A percentile compares a stretch with the other conserved stretches of the same genome.
Conservation (phyloP, 1,140 invertebrate genomes). For the Pachypsylla venusta region DNA sequence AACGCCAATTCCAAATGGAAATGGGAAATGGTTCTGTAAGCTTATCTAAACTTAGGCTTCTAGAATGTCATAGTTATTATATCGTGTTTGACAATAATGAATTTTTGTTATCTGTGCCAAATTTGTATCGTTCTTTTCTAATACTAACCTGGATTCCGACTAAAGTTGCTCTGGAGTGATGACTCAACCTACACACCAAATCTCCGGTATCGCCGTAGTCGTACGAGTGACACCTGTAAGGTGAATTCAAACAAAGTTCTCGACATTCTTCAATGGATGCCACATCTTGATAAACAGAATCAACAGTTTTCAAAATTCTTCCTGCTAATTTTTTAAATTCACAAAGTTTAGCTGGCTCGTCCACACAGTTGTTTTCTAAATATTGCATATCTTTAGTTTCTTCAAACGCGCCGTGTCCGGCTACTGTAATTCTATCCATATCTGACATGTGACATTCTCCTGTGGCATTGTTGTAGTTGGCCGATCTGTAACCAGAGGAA, state of each 20-base stretch:
- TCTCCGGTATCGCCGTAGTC: conserved; percentile 86
- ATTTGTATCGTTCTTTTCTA: too few relatives aligned
- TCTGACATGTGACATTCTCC: conserved; percentile 74
- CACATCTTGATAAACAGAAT: conserved; percentile 82
- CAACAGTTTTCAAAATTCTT: conserved; percentile 81
- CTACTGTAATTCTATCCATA: conserved; percentile 76
- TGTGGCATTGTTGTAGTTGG: conserved; percentile 71
- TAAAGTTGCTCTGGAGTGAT: conserved; percentile 75
- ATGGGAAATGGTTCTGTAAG: too few relatives aligned
- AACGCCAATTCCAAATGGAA: too few relatives aligned
- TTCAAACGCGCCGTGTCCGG: conserved; percentile 57
- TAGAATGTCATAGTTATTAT: too few relatives aligned
- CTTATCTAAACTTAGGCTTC: too few relatives aligned
- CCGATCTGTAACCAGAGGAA: conserved; percentile 52
- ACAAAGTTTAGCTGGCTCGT: conserved; percentile 77
- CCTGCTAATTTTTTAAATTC: conserved; percentile 80
- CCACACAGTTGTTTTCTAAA: conserved; percentile 79
- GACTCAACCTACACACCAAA: conserved; percentile 78
- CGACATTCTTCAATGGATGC: conserved; percentile 71
- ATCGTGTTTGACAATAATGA: too few relatives aligned
- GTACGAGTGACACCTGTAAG: conserved; percentile 75
- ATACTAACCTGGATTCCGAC: conserved; percentile 67
- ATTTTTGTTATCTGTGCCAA: too few relatives aligned
- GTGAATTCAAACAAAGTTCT: conserved; percentile 73
- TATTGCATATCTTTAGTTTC: conserved; percentile 44